Evolutionary conservation across 2,797 vertebrate species (phyloP), one percentile per base, ranked within the genome.

Genomic region (Allobates femoralis): DNA sequence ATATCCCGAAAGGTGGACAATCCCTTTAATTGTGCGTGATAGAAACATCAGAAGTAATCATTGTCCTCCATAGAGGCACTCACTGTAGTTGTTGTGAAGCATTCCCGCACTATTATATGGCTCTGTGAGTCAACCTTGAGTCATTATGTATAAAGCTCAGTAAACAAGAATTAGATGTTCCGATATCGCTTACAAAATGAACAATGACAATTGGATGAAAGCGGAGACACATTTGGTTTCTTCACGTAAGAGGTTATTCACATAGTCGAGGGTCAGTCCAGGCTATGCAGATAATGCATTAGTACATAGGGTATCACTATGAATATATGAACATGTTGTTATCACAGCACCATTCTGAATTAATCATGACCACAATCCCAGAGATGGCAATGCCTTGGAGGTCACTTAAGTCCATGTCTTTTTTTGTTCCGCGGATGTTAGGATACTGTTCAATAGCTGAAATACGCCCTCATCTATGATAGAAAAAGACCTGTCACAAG

Each of bases 161-260:
- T 83, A 83, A 83, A 83, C 67, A 83, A 73, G 67, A n/a, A 53
- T 83, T 73, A 83, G 37, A 55, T 55, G 67, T 46, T 41, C 81
- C 16, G 7, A 60, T 83, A 83, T 73, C 34, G 18, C 32, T 73
- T 46, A 55, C 53, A 58, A 58, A 28, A 46, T 21, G 53, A 55
- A 83, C 53, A 55, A 46, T 74, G 34, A 28, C 19, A 21, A 1
- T 71, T 28, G 34, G 19, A 18, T 21, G 7, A 73, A 73, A 83
- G 71, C 66, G 37, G 50, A 19, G 50, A 12, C 51, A 34, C 50
- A 19, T 73, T 73, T 28, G 28, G 37, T 46, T 30, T 28, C 15
- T 30, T 71, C 28, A 16, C 51, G 21, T 81, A 34, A 30, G 69
- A 46, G 81, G 81, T 73, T 60, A 56, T 7, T 58, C 32, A 19